phyloP scores from a whole-genome alignment of 1,140 invertebrate genomes.

The Drosophila pallidifrons region DNA sequence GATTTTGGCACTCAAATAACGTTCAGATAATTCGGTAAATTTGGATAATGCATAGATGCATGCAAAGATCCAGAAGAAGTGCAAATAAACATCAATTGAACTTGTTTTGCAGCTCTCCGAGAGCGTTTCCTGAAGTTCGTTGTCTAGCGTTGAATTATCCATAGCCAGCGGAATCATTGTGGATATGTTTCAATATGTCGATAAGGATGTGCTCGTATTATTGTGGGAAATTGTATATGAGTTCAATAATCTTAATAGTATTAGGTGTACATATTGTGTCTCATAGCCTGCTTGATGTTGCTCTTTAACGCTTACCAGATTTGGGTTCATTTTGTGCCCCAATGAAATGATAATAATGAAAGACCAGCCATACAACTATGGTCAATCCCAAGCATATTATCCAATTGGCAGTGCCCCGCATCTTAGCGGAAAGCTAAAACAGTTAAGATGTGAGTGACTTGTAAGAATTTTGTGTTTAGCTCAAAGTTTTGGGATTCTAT shows the following conservation, averaged over 20 bases:
- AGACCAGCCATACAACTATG: conserved; percentile 24
- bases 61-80: conserved; percentile 68
- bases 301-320: conserved; percentile 15
- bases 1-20: conserved; percentile 47
- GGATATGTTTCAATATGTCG: conserved; percentile 13
- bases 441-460: not conserved
- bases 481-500: not conserved
- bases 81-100: conserved; percentile 46
- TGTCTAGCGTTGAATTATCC: conserved; percentile 42
- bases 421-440: not conserved
- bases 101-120: conserved; percentile 13
- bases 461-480: conserved; percentile 13
- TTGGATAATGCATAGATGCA: conserved; percentile 59
- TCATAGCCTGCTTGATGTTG: conserved; percentile 12
- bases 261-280: not conserved
- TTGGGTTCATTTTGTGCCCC: not conserved
- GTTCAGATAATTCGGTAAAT: conserved; percentile 54
- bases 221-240: conserved; percentile 2
- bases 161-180: not conserved
- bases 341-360: conserved; percentile 10
- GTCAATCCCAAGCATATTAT: conserved; percentile 16
- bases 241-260: not conserved
- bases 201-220: conserved; percentile 8
- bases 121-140: conserved; percentile 25
- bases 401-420: conserved; percentile 17